Conservation (phyloP, 2,888 invertebrate genomes). For the Molanna angustata region DNA sequence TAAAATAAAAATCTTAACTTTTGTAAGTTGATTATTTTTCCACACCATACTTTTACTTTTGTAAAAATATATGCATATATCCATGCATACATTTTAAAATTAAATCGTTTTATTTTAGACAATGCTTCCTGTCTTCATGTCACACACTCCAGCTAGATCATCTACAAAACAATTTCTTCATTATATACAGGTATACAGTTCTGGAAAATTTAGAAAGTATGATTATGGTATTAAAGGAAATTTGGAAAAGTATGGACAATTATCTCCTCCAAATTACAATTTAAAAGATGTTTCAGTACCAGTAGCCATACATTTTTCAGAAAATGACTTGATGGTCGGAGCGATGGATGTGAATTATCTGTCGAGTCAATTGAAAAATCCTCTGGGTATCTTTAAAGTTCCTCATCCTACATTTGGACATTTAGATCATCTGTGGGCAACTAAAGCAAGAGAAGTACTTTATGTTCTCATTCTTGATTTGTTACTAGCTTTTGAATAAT, state of each 20-base stretch:
- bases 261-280: constrained; percentile 53
- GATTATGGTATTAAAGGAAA: constrained; percentile 50
- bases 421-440: constrained; percentile 57
- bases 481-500: too few relatives aligned
- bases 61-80: too few relatives aligned
- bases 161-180: constrained; percentile 51
- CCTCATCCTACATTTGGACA: constrained; percentile 52
- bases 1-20: too few relatives aligned
- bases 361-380: constrained; percentile 43
- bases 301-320: constrained; percentile 51
- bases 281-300: constrained; percentile 47
- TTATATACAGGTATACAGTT: constrained; percentile 49
- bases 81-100: too few relatives aligned
- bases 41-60: too few relatives aligned
- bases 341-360: constrained; percentile 47
- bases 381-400: constrained; percentile 49
- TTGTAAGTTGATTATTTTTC: too few relatives aligned
- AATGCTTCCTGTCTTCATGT: constrained; percentile 51
- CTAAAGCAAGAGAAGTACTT: constrained; percentile 43
- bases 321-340: constrained; percentile 53
- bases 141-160: constrained; percentile 53
- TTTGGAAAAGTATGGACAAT: constrained; percentile 46
- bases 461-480: too few relatives aligned
- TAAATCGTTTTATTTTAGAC: constrained; percentile 43
- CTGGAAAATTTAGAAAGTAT: constrained; percentile 51